Conservation (phyloP, 2,797 vertebrate genomes). For the Natrix natrix region DNA sequence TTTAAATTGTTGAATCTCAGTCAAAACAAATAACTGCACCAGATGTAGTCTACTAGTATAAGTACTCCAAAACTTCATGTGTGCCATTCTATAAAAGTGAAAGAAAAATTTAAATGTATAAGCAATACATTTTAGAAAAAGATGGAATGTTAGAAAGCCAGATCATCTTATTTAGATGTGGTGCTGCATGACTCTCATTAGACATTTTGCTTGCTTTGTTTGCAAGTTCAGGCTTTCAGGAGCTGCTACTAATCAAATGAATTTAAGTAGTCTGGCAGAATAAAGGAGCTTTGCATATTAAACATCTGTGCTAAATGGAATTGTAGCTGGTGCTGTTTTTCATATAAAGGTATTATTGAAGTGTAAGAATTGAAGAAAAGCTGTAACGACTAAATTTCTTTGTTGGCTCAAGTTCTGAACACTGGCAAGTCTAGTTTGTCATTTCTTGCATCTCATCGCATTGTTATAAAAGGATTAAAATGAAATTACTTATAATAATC, state of each 20-base stretch:
- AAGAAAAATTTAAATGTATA: neutral
- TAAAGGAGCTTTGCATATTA: neutral
- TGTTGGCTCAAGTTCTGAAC: neutral
- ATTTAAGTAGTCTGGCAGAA: neutral
- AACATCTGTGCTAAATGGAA: neutral
- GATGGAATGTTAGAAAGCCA: neutral
- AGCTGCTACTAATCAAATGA: neutral
- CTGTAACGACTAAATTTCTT: neutral
- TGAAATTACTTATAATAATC: neutral
- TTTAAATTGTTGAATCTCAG: neutral
- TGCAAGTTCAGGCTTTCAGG: neutral
- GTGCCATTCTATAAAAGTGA: neutral
- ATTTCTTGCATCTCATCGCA: neutral
- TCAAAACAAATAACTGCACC: neutral
- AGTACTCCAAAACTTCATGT: neutral
- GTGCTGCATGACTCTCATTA: neutral
- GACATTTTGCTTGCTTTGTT: neutral
- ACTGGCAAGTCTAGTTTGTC: neutral
- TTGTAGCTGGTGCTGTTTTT: neutral
- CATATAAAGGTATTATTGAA: neutral
- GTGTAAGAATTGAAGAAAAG: neutral
- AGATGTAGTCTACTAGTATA: neutral
- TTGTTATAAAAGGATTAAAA: neutral
- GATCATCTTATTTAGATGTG: neutral
- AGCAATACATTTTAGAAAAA: neutral